A percentile compares a stretch with the other conserved stretches of the same genome.
These are phyloP conservation scores for Venustaconcha ellipsiformis DNA, from an alignment of 1,140 invertebrate species.

Conservation along the genomic window DNA sequence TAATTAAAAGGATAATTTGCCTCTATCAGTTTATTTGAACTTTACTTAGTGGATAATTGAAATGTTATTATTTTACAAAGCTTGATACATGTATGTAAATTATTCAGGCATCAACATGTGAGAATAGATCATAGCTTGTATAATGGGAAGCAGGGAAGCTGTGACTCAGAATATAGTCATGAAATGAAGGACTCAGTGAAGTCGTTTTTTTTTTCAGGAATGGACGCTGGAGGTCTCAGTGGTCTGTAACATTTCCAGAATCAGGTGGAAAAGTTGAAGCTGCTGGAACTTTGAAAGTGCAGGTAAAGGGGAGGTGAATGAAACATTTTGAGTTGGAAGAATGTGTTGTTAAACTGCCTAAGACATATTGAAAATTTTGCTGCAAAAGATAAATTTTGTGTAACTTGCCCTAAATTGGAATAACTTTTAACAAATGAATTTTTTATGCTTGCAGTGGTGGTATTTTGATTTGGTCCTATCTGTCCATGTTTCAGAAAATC, in stretches of 20 bases:
- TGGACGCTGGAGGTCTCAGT: constrained; percentile 97
- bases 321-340: background rate
- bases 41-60: too few species aligned
- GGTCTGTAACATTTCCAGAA: constrained; percentile 87
- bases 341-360: background rate
- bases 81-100: too few species aligned
- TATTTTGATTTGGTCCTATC: background rate
- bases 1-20: too few species aligned
- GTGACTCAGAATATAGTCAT: background rate
- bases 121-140: too few species aligned
- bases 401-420: too few species aligned
- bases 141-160: too few species aligned
- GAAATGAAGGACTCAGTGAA: too few species aligned
- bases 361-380: background rate
- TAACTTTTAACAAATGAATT: background rate
- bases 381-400: background rate
- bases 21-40: too few species aligned
- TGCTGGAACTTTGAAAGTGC: constrained; percentile 91
- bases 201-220: constrained; percentile 77
- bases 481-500: too few species aligned
- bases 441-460: background rate
- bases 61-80: too few species aligned
- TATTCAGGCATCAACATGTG: too few species aligned
- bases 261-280: constrained; percentile 78
- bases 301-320: constrained; percentile 67